A percentile compares a stretch with the other conserved stretches of the same genome.
phyloP scores from a whole-genome alignment of 2,113 vertebrate species.

The Eudorcas thomsonii region DNA sequence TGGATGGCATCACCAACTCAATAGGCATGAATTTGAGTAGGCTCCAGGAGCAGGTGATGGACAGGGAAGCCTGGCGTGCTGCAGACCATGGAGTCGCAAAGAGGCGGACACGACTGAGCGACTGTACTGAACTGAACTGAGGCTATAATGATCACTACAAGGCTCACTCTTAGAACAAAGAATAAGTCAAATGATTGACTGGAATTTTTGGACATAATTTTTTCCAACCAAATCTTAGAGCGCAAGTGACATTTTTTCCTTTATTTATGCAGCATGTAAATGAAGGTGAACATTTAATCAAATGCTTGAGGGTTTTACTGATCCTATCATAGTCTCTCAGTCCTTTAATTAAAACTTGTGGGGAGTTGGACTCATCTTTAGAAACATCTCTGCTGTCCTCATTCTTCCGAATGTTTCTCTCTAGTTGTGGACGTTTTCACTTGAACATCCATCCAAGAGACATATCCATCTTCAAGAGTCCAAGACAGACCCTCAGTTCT shows the following conservation, averaged over 20 bases:
- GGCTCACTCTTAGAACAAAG: neutral
- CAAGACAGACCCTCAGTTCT: neutral
- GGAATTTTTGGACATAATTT: neutral
- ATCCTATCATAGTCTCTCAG: neutral
- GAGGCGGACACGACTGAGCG: accelerated
- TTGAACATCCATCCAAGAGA: neutral
- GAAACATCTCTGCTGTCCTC: neutral
- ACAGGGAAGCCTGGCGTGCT: neutral
- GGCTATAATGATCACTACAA: neutral
- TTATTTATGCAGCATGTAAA: neutral
- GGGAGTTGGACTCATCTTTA: neutral
- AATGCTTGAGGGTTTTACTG: neutral
- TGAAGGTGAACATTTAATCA: neutral
- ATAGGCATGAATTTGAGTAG: neutral
- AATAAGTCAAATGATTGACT: neutral
- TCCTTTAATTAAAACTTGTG: neutral
- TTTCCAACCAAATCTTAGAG: neutral
- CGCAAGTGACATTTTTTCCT: neutral
- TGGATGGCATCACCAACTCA: neutral
- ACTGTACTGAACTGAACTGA: neutral
- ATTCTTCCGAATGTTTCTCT: neutral
- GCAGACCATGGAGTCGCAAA: neutral
- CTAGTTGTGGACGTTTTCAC: neutral
- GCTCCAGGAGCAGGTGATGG: neutral
- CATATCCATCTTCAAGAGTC: neutral